phyloP scores from a whole-genome alignment of 1,140 invertebrate genomes.

The Zophobas atratus region DNA sequence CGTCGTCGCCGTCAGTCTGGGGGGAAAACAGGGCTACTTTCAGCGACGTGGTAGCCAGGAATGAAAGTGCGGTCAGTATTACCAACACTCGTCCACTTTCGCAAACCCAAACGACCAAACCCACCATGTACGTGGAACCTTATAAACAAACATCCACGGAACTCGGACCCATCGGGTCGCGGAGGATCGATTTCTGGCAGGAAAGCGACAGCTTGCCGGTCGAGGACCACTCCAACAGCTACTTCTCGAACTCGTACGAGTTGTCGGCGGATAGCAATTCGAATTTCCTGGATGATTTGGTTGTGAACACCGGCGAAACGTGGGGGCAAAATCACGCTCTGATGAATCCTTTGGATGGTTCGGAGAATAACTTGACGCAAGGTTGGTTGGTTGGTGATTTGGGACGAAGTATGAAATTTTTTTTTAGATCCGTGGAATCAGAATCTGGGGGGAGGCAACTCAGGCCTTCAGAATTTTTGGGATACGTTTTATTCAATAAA shows the following conservation, averaged over 20 bases:
- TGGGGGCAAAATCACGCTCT: constrained; percentile 43
- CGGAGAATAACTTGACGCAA: constrained; percentile 10
- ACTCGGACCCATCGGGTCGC: constrained; percentile 66
- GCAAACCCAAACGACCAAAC: constrained; percentile 53
- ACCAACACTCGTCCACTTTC: constrained; percentile 44
- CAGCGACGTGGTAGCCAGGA: constrained; percentile 73
- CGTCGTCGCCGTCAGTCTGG: constrained; percentile 68
- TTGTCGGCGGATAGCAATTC: constrained; percentile 35
- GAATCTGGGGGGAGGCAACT: constrained; percentile 34
- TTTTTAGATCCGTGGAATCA: constrained; percentile 56
- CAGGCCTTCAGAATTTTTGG: constrained; percentile 45
- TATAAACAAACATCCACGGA: constrained; percentile 61
- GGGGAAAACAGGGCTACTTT: constrained; percentile 72
- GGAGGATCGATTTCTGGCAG: constrained; percentile 56
- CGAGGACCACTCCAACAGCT: constrained; percentile 49
- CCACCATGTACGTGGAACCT: constrained; percentile 66
- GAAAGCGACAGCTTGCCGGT: constrained; percentile 38
- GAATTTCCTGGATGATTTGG: constrained; percentile 48
- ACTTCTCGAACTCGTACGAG: constrained; percentile 51
- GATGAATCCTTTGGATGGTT: constrained; percentile 1
- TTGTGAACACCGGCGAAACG: constrained; percentile 18
- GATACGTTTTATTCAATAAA: constrained; percentile 28
- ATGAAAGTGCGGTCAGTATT: constrained; percentile 50
- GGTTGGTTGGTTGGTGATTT: neutral
- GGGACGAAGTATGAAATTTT: constrained; percentile 6